These are phyloP conservation scores for Ptilodon capucinus DNA, from an alignment of 2,888 invertebrate species.

Conservation along the genomic window DNA sequence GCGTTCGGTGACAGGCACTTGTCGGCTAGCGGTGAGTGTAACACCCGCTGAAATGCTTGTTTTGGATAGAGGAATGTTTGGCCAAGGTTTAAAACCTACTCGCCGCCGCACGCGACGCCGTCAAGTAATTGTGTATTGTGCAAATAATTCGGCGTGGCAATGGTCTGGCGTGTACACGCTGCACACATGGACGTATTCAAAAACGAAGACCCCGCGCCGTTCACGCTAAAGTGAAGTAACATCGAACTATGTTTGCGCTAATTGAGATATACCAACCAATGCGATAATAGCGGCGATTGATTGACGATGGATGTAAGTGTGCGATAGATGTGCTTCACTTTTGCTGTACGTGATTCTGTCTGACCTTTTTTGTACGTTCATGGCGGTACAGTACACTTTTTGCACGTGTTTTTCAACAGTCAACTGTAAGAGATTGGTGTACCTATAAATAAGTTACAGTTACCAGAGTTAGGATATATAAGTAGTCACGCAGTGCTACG, in stretches of 20 bases:
- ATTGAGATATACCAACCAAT: too few relatives aligned
- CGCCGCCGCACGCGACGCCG: too few relatives aligned
- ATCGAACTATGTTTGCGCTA: too few relatives aligned
- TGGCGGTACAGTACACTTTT: slow-evolving; percentile 35
- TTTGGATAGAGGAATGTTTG: background rate
- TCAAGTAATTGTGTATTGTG: too few relatives aligned
- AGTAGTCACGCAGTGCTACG: slow-evolving; percentile 67
- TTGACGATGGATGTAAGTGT: too few relatives aligned
- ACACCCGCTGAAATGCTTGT: background rate
- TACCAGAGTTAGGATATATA: slow-evolving; percentile 76
- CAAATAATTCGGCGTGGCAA: background rate
- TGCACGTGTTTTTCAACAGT: slow-evolving; percentile 43
- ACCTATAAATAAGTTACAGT: slow-evolving; percentile 73
- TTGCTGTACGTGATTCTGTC: too few relatives aligned
- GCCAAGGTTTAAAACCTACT: too few relatives aligned
- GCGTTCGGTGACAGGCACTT: slow-evolving; percentile 7
- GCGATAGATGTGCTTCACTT: too few relatives aligned
- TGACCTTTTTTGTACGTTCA: slow-evolving; percentile 37
- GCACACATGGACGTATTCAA: too few relatives aligned
- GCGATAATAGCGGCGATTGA: too few relatives aligned
- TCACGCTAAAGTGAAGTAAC: too few relatives aligned
- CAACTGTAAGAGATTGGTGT: slow-evolving; percentile 55
- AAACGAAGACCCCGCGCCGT: too few relatives aligned
- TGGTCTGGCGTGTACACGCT: background rate
- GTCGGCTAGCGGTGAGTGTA: background rate